Evolutionary conservation across 1,140 invertebrate species (phyloP).

Genomic region (Drosophila parabipectinata): DNA sequence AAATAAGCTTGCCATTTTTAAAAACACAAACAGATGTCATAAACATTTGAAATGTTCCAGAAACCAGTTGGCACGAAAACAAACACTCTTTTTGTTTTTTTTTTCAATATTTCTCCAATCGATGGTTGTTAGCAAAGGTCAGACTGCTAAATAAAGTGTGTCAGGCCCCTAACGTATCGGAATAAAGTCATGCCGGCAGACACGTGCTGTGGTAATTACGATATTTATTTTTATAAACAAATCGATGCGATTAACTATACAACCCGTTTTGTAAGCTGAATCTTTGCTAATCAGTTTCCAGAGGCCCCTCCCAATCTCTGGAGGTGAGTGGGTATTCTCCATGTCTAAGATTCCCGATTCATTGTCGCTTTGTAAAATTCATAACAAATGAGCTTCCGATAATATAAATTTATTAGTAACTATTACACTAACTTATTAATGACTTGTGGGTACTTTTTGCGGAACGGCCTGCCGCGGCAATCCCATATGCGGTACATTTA

Average conservation of each 20-base stretch:
- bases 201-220: conserved; percentile 27
- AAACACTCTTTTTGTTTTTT: conserved; percentile 4
- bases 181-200: conserved; percentile 4
- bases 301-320: neutral
- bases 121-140: conserved; percentile 13
- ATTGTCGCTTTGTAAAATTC: too few species aligned
- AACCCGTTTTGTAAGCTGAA: conserved; percentile 22
- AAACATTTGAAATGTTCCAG: neutral
- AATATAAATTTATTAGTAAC: neutral
- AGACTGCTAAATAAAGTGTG: conserved; percentile 3
- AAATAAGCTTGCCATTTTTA: neutral
- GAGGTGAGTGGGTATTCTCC: too few species aligned
- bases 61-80: conserved; percentile 1
- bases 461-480: too few species aligned
- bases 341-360: too few species aligned
- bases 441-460: neutral
- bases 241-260: conserved; percentile 7
- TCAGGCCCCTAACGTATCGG: conserved; percentile 6
- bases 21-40: neutral
- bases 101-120: conserved; percentile 9
- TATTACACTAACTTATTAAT: neutral
- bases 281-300: conserved; percentile 24
- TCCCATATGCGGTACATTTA: conserved; percentile 2
- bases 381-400: neutral
- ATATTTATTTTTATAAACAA: conserved; percentile 25